phyloP scores from a whole-genome alignment of 2,888 invertebrate species.

The Drosophila lutescens region DNA sequence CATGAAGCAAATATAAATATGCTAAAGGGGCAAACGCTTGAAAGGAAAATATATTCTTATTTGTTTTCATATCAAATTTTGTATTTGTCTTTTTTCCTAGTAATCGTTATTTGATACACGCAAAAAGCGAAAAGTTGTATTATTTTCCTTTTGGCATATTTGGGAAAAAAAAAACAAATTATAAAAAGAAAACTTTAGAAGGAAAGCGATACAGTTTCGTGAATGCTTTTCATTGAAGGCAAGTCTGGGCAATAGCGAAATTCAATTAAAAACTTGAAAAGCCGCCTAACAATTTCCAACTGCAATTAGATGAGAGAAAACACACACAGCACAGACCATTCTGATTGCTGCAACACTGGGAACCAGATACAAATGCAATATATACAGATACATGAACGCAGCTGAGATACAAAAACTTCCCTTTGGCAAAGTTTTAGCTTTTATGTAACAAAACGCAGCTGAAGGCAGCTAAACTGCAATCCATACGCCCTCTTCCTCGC shows the following conservation, averaged over 20 bases:
- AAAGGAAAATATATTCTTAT: conserved; percentile 25
- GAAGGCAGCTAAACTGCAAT: conserved; percentile 8
- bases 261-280: conserved; percentile 47
- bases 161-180: conserved; percentile 5
- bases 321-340: conserved; percentile 50
- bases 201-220: background rate
- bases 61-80: conserved; percentile 19
- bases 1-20: conserved; percentile 45
- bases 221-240: conserved; percentile 1
- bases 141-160: conserved; percentile 37
- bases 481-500: background rate
- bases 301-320: conserved; percentile 39
- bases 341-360: conserved; percentile 62
- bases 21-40: conserved; percentile 23
- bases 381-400: conserved; percentile 28
- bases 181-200: background rate
- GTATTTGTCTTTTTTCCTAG: conserved; percentile 6
- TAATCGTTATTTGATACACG: conserved; percentile 52
- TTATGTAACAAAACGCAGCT: conserved; percentile 36
- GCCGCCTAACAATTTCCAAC: conserved; percentile 41
- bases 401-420: conserved; percentile 42
- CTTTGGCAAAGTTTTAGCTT: conserved; percentile 24
- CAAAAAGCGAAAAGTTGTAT: conserved; percentile 38
- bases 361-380: conserved; percentile 29
- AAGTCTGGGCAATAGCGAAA: conserved; percentile 23